A percentile compares a stretch with the other conserved stretches of the same genome.
These are phyloP conservation scores for Drosophila kokeensis DNA, from an alignment of 2,888 invertebrate species.

Conservation along the genomic window DNA sequence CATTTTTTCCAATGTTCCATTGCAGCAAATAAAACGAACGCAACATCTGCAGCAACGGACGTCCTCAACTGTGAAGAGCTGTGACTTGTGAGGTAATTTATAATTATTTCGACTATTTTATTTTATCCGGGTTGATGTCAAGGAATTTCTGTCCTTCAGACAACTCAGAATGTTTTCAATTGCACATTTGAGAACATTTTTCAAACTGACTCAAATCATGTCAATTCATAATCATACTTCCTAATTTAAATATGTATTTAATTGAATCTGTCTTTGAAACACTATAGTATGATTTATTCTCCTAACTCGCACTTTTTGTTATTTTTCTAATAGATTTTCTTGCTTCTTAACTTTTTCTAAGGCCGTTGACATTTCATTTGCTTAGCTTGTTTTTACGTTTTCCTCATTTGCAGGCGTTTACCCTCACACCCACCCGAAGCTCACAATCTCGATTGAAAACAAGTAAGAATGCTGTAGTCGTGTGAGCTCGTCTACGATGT, in stretches of 20 bases:
- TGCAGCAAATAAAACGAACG: constrained; percentile 26
- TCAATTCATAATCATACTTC: background rate
- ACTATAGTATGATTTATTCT: background rate
- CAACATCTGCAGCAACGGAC: constrained; percentile 3
- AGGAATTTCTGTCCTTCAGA: background rate
- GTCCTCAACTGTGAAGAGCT: constrained; percentile 3
- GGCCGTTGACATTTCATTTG: constrained; percentile 43
- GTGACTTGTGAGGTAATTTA: constrained; percentile 18
- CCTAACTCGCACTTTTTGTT: background rate
- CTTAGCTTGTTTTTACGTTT: constrained; percentile 32
- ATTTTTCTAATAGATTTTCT: constrained; percentile 1
- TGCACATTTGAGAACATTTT: background rate
- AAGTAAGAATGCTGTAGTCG: too few species aligned
- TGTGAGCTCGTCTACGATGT: too few species aligned
- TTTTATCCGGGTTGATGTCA: background rate
- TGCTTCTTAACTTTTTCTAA: constrained; percentile 8
- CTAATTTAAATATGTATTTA: background rate
- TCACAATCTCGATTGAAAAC: constrained; percentile 18
- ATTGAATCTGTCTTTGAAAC: background rate
- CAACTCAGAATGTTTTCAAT: background rate
- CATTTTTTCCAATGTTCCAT: constrained; percentile 10
- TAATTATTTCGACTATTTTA: background rate
- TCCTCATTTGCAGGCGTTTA: constrained; percentile 11
- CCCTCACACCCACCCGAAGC: background rate
- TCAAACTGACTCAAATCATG: background rate